A percentile compares a stretch with the other conserved stretches of the same genome.
Evolutionary conservation across 2,797 vertebrate species (phyloP).

Genomic region (Cynopterus sphinx): DNA sequence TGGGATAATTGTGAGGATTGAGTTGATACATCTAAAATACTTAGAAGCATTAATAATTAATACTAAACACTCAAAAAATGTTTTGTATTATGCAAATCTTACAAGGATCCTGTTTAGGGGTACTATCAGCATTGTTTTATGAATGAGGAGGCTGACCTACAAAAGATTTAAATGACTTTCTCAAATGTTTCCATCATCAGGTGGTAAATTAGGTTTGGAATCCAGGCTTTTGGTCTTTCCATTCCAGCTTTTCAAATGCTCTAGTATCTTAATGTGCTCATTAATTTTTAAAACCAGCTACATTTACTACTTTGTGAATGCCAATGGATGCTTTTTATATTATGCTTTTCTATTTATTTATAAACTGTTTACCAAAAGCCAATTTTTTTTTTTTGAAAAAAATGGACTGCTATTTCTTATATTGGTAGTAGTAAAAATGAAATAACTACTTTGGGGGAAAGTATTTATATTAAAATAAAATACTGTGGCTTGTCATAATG

Average conservation of each 20-base stretch:
- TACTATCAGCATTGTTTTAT: background rate
- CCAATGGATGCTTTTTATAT: background rate
- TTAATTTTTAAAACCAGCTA: conserved; percentile 5
- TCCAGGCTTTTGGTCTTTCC: background rate
- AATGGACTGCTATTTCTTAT: background rate
- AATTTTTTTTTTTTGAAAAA: background rate
- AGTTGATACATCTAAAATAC: background rate
- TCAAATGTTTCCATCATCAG: background rate
- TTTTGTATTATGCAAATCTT: conserved; percentile 12
- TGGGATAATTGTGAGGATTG: background rate
- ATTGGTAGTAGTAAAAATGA: background rate
- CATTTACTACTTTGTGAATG: conserved; percentile 30
- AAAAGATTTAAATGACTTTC: background rate
- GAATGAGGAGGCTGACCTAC: background rate
- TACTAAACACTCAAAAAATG: background rate
- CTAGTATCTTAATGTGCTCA: background rate
- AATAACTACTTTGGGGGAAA: background rate
- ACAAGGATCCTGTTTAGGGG: background rate
- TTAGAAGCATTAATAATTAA: background rate
- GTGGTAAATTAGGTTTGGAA: background rate
- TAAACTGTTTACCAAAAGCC: background rate
- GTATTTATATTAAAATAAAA: conserved; percentile 19
- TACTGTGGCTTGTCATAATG: background rate
- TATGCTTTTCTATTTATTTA: conserved; percentile 37
- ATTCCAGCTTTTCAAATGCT: background rate